phyloP scores from a whole-genome alignment of 2,888 invertebrate genomes.

The Brachynemurus nebulosus region DNA sequence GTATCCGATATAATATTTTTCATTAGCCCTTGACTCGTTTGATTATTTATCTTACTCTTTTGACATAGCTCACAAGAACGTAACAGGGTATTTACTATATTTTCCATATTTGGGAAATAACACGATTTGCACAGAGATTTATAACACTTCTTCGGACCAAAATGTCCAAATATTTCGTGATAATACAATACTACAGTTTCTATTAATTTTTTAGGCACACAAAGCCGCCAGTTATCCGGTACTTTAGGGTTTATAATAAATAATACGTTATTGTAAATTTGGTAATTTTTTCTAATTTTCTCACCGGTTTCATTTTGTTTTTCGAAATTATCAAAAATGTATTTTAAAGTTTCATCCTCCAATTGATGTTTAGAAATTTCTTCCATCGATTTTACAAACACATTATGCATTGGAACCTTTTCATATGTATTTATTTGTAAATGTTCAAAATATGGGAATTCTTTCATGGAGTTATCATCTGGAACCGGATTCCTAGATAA shows the following conservation, averaged over 20 bases:
- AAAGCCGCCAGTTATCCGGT: neutral
- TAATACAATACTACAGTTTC: too few relatives aligned
- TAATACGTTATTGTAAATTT: neutral
- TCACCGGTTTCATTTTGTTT: neutral
- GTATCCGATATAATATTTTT: neutral
- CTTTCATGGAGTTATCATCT: neutral
- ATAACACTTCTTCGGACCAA: too few relatives aligned
- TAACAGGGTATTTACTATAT: too few relatives aligned
- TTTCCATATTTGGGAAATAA: too few relatives aligned
- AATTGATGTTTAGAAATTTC: neutral
- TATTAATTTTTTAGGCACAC: too few relatives aligned
- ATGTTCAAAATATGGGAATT: neutral
- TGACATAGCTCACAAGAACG: too few relatives aligned
- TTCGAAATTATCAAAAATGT: neutral
- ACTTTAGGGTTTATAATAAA: neutral
- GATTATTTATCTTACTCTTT: too few relatives aligned
- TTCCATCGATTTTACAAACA: too few relatives aligned
- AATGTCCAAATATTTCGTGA: too few relatives aligned
- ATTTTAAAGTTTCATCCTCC: neutral
- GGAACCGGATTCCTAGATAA: conserved; percentile 11
- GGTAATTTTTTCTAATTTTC: neutral
- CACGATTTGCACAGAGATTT: too few relatives aligned
- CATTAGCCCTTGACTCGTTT: neutral
- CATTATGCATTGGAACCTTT: too few relatives aligned
- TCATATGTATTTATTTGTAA: neutral